phyloP scores from a whole-genome alignment of 2,888 invertebrate species.

The Oasisia sp. region DNA sequence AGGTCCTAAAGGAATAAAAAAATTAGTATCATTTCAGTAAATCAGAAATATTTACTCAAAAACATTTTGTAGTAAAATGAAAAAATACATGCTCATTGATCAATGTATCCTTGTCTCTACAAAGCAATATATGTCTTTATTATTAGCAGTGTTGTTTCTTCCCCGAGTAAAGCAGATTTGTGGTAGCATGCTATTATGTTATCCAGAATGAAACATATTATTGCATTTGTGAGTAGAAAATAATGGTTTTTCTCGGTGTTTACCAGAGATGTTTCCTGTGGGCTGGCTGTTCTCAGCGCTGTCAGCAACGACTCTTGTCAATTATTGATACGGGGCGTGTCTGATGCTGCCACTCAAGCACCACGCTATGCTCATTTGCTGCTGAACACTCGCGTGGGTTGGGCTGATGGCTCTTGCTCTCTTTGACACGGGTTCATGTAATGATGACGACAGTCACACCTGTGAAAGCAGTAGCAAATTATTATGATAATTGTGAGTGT shows the following conservation, averaged over 20 bases:
- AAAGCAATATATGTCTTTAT: not conserved
- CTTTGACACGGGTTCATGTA: not conserved
- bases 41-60: not conserved
- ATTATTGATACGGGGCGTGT: not conserved
- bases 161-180: not conserved
- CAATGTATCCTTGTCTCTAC: not conserved
- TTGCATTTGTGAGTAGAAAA: not conserved
- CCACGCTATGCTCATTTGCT: not conserved
- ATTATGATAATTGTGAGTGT: slow-evolving; percentile 9
- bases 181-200: not conserved
- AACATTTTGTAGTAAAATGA: not conserved
- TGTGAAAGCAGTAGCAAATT: not conserved
- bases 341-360: not conserved
- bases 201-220: not conserved
- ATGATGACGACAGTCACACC: slow-evolving; percentile 6
- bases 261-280: not conserved
- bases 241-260: not conserved
- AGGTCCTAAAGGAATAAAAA: not conserved
- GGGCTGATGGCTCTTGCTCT: not conserved
- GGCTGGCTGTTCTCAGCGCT: not conserved
- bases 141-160: not conserved
- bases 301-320: not conserved
- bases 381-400: not conserved
- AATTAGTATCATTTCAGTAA: not conserved
- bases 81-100: not conserved